Evolutionary conservation across 1,140 invertebrate genomes (phyloP).

Genomic region (Melitaea cinxia): DNA sequence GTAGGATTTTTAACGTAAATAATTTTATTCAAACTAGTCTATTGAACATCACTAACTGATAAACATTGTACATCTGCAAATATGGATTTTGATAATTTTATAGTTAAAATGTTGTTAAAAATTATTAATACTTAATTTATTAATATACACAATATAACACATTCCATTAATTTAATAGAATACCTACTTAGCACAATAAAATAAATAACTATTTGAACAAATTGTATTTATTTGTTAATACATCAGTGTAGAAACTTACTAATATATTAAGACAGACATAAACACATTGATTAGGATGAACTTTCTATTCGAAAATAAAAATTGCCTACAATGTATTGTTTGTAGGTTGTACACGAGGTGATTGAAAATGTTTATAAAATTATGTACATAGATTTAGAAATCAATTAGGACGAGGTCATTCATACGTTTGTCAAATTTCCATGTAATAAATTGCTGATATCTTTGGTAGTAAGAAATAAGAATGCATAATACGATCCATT

Average conservation of each 20-base stretch:
- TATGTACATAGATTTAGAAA: conserved; percentile 31
- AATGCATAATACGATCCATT: conserved; percentile 1
- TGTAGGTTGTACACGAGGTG: conserved; percentile 24
- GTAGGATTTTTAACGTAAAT: conserved; percentile 80
- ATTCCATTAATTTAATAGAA: conserved; percentile 72
- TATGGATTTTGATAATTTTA: conserved; percentile 69
- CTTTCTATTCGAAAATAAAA: conserved; percentile 13
- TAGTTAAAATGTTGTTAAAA: conserved; percentile 64
- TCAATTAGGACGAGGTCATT: conserved; percentile 13
- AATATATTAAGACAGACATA: conserved; percentile 34
- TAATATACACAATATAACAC: conserved; percentile 73
- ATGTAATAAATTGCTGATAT: conserved; percentile 6
- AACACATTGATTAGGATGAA: conserved; percentile 27
- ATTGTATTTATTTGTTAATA: conserved; percentile 70
- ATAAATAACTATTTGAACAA: conserved; percentile 75
- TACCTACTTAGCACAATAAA: conserved; percentile 72
- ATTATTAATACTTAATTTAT: conserved; percentile 67
- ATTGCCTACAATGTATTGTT: conserved; percentile 13
- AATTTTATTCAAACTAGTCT: conserved; percentile 82
- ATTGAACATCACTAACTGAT: conserved; percentile 82
- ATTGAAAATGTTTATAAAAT: conserved; percentile 23
- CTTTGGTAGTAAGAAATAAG: conserved; percentile 32
- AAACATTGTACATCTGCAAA: conserved; percentile 81
- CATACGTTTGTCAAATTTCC: conserved; percentile 19
- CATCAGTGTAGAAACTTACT: conserved; percentile 61